Conservation (phyloP, 2,113 vertebrate genomes). For the Channa maculata region DNA sequence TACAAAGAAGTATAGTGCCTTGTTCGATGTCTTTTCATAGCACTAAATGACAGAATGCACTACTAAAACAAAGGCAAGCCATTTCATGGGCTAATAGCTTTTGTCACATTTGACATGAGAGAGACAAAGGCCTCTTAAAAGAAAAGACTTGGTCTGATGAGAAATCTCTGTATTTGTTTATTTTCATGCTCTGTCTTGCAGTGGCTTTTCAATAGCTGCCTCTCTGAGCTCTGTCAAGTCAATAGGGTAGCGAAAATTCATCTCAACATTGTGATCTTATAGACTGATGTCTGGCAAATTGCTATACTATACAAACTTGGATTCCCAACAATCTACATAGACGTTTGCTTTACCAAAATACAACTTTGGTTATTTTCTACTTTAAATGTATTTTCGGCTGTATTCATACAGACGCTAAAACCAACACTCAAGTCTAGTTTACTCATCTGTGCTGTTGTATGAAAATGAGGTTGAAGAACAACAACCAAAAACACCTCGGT, state of each 20-base stretch:
- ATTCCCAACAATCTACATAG: not conserved
- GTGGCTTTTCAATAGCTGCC: conserved; percentile 59
- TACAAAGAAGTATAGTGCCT: conserved; percentile 83
- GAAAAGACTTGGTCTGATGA: conserved; percentile 78
- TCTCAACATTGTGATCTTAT: conserved; percentile 64
- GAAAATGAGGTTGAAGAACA: no score
- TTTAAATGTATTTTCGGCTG: no score
- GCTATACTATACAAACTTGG: conserved; percentile 3
- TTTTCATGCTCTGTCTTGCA: conserved; percentile 62
- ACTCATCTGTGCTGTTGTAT: no score
- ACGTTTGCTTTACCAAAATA: not conserved
- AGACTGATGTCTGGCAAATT: conserved; percentile 30
- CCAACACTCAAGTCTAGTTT: no score
- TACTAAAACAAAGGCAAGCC: conserved; percentile 84
- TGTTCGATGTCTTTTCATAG: conserved; percentile 85
- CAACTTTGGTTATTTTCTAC: no score
- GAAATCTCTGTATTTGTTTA: conserved; percentile 81
- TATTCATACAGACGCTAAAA: no score
- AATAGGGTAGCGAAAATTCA: conserved; percentile 45
- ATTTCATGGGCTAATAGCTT: conserved; percentile 86
- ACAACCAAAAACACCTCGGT: no score
- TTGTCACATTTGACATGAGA: conserved; percentile 86
- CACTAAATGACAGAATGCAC: conserved; percentile 82
- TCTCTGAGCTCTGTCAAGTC: conserved; percentile 63
- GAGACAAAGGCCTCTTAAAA: conserved; percentile 83